phyloP scores from a whole-genome alignment of 2,113 vertebrate species.

The Noturus placidus region DNA sequence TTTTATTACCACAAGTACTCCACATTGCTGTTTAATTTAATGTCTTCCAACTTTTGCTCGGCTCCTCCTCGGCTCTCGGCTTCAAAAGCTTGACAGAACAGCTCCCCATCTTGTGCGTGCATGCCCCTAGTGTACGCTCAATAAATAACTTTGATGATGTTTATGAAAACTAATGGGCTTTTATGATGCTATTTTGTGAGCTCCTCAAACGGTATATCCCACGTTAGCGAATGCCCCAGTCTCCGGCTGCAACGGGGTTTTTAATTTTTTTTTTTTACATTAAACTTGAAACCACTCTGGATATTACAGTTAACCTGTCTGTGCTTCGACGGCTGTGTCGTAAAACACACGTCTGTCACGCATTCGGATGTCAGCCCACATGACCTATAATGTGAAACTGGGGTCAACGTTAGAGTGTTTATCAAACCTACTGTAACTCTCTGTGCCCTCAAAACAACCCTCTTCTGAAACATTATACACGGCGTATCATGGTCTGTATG shows the following conservation, averaged over 20 bases:
- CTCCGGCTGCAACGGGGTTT: constrained; percentile 62
- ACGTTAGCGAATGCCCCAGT: constrained; percentile 56
- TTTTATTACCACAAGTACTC: constrained; percentile 38
- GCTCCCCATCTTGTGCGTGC: constrained; percentile 73
- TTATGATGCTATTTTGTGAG: constrained; percentile 71
- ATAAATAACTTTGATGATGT: constrained; percentile 91
- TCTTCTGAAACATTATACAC: constrained; percentile 59
- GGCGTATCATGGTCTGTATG: constrained; percentile 65
- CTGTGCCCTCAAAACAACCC: constrained; percentile 61
- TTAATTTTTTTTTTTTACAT: constrained; percentile 70
- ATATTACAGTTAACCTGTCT: constrained; percentile 72
- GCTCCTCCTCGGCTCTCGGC: constrained; percentile 71
- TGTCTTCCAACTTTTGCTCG: constrained; percentile 63
- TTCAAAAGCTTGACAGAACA: constrained; percentile 74
- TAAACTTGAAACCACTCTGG: constrained; percentile 63
- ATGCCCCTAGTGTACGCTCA: constrained; percentile 76
- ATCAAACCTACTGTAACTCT: constrained; percentile 59
- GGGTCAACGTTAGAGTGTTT: constrained; percentile 62
- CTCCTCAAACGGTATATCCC: constrained; percentile 56
- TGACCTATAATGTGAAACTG: constrained; percentile 53
- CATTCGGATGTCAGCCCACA: constrained; percentile 57
- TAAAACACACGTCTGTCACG: constrained; percentile 59
- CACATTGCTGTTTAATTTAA: constrained; percentile 52
- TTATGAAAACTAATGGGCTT: constrained; percentile 84
- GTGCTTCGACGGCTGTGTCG: constrained; percentile 52